These are phyloP conservation scores for Syrphus vitripennis DNA, from an alignment of 2,888 invertebrate species.

Conservation along the genomic window DNA sequence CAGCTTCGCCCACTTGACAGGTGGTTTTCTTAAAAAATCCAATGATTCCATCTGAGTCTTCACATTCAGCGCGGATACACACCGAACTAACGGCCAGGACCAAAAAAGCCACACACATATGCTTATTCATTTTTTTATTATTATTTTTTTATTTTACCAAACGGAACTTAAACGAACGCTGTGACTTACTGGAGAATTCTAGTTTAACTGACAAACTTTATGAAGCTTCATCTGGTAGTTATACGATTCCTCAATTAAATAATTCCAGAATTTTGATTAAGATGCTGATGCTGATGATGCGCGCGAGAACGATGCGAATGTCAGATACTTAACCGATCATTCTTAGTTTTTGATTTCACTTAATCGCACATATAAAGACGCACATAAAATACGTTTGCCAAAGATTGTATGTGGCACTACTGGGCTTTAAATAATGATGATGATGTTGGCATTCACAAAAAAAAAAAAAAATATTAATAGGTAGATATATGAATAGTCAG, in stretches of 20 bases:
- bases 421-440: not conserved
- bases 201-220: constrained; percentile 7
- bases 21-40: constrained; percentile 76
- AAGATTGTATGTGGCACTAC: not conserved
- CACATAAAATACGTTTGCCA: not conserved
- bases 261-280: constrained; percentile 1
- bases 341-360: not conserved
- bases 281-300: too few relatives aligned
- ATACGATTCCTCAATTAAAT: not conserved
- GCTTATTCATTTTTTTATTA: not conserved
- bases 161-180: not conserved
- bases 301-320: not conserved
- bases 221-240: constrained; percentile 5
- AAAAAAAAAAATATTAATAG: not conserved
- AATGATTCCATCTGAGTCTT: constrained; percentile 73
- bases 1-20: constrained; percentile 73
- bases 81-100: not conserved
- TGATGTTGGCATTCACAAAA: not conserved
- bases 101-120: not conserved
- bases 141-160: not conserved
- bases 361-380: not conserved
- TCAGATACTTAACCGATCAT: constrained; percentile 29
- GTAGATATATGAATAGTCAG: too few relatives aligned
- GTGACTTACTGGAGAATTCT: constrained; percentile 12
- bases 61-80: not conserved